Evolutionary conservation across 2,888 invertebrate species (phyloP).

Genomic region (Petrolisthes cinctipes): DNA sequence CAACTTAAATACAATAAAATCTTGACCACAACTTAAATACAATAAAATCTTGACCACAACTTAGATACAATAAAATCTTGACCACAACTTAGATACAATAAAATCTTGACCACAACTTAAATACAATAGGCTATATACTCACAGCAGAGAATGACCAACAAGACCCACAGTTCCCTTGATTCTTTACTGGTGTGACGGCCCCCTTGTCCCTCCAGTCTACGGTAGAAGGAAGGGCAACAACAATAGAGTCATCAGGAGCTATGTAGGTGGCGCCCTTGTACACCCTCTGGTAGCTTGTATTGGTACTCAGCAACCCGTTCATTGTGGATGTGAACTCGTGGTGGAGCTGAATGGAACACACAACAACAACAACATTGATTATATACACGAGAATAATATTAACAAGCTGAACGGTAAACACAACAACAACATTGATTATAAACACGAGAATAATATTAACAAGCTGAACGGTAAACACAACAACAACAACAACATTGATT

Average conservation of each 20-base stretch:
- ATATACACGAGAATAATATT: no score
- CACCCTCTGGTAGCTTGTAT: not conserved
- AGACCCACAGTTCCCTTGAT: conserved; percentile 72
- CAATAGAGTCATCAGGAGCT: conserved; percentile 35
- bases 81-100: no score
- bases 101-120: no score
- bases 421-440: no score
- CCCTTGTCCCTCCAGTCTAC: conserved; percentile 70
- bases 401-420: no score
- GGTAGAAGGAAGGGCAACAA: conserved; percentile 67
- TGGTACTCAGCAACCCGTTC: conserved; percentile 36
- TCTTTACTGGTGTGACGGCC: conserved; percentile 69
- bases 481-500: not conserved
- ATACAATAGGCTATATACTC: not conserved
- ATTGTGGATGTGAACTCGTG: conserved; percentile 54
- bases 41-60: no score
- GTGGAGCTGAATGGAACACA: conserved; percentile 70
- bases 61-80: no score
- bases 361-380: not conserved
- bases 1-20: no score
- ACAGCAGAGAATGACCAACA: conserved; percentile 74
- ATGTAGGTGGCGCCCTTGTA: conserved; percentile 28
- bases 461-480: not conserved
- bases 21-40: no score
- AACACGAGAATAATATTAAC: no score